A percentile compares a stretch with the other conserved stretches of the same genome.
phyloP scores from a whole-genome alignment of 2,888 invertebrate species.

The Eurytoma adleriae region DNA sequence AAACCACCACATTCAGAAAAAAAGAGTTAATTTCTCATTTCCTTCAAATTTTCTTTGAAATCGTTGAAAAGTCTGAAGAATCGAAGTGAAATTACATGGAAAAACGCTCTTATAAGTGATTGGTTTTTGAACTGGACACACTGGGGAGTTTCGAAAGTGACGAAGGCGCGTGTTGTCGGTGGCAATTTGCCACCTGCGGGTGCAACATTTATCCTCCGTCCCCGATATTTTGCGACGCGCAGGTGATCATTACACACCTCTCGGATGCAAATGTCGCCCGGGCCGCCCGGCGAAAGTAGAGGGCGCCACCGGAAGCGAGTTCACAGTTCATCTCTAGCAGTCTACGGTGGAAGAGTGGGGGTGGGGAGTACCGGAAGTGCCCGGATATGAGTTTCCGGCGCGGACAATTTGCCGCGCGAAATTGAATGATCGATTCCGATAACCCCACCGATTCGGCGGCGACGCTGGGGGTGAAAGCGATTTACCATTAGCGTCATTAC shows the following conservation, averaged over 20 bases:
- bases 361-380: constrained; percentile 69
- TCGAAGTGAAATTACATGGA: too few relatives aligned
- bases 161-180: too few relatives aligned
- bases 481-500: constrained; percentile 67
- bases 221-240: constrained; percentile 22
- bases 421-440: constrained; percentile 79
- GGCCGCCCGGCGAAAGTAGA: constrained; percentile 18
- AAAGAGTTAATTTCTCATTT: too few relatives aligned
- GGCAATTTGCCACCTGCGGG: too few relatives aligned
- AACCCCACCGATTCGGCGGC: constrained; percentile 59
- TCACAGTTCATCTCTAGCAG: constrained; percentile 40
- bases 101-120: too few relatives aligned
- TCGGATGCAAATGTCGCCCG: constrained; percentile 8
- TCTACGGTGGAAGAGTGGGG: constrained; percentile 2
- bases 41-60: too few relatives aligned
- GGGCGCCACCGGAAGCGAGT: constrained; percentile 41
- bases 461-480: constrained; percentile 44
- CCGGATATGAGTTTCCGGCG: constrained; percentile 93
- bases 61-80: too few relatives aligned
- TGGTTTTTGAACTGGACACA: too few relatives aligned
- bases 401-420: constrained; percentile 87
- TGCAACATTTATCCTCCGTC: constrained; percentile 11
- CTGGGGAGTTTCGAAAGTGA: too few relatives aligned
- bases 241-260: constrained; percentile 28
- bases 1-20: too few relatives aligned